Evolutionary conservation across 2,888 invertebrate genomes (phyloP).

Genomic region (Troilus luridus): DNA sequence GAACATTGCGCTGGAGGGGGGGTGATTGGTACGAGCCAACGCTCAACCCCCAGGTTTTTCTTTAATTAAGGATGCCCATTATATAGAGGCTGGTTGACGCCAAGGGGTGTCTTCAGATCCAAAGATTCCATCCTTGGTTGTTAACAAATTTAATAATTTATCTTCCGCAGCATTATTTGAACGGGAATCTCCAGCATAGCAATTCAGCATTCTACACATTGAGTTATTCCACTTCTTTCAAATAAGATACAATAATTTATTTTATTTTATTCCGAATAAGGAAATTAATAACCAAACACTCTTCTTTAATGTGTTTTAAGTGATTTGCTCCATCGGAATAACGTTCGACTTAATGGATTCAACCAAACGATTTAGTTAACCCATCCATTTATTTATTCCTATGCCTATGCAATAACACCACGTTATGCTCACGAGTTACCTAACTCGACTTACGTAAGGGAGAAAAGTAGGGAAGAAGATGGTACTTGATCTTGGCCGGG

Average conservation of each 20-base stretch:
- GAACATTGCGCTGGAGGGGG: no score
- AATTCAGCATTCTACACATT: no score
- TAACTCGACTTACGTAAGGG: not conserved
- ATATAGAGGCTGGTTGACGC: no score
- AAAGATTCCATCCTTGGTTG: no score
- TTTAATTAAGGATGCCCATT: no score
- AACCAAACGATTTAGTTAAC: not conserved
- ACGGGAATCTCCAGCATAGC: no score
- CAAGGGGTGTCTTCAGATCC: no score
- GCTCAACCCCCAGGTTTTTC: no score
- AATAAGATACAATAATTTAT: not conserved
- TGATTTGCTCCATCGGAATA: not conserved
- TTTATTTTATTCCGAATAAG: not conserved
- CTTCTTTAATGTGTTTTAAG: not conserved
- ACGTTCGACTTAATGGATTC: not conserved
- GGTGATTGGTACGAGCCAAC: no score
- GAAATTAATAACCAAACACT: not conserved
- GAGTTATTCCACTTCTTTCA: no score
- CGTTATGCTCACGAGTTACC: not conserved
- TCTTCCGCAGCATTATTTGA: no score
- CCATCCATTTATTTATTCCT: slow-evolving; percentile 12
- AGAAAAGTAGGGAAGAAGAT: not conserved
- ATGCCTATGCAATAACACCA: not conserved
- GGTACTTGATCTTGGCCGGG: not conserved
- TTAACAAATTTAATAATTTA: no score